Base-by-base conservation (phyloP, 2,113 vertebrate genomes). In the Gasterosteus nipponicus region DNA sequence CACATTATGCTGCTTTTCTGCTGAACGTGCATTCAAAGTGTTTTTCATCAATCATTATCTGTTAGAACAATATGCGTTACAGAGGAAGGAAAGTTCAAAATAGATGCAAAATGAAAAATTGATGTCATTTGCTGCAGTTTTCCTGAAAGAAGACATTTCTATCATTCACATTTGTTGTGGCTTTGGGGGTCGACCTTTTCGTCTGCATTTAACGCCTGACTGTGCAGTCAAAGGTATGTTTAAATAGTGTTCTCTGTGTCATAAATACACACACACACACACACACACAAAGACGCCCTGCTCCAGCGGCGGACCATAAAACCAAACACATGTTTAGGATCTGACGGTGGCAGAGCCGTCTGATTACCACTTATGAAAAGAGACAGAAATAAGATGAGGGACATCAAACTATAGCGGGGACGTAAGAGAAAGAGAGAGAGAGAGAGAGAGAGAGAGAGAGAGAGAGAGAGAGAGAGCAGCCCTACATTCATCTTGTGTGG, bases 401-500 rank as follows among this genome's bases (percentile, higher is more conserved):
- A 77, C 75, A 87, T 82, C 81, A 87, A 85, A 86, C 86, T 79
- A 62, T 41, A 67, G 73, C 49, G 22, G 59, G 35, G 77, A 66
- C 31, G 35, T 31, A 19, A 46, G 31, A n/a, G n/a, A n/a, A n/a
- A n/a, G n/a, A 65, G 42, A 66, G 63, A 29, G 73, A 71, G 83
- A 70, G 67, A 71, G 68, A 81, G 69, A 58, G 42, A 44, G 41
- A 57, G 63, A 10, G 42, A 69, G 66, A 81, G 73, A 62, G 18
- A 61, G 44, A 69, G 57, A 66, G 47, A 41, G 38, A 46, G 22
- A 58, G 57, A 47, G 68, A 58, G 56, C 33, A 35, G 11, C 19
- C 73, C 83, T 90, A 73, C 76, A 93, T 94, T 88, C 89, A 91
- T 93, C 86, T 92, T 91, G 87, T 87, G 86, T 82, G 89, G 87